These are phyloP conservation scores for Agrotis ipsilon DNA, from an alignment of 2,888 invertebrate genomes.

Conservation along the genomic window DNA sequence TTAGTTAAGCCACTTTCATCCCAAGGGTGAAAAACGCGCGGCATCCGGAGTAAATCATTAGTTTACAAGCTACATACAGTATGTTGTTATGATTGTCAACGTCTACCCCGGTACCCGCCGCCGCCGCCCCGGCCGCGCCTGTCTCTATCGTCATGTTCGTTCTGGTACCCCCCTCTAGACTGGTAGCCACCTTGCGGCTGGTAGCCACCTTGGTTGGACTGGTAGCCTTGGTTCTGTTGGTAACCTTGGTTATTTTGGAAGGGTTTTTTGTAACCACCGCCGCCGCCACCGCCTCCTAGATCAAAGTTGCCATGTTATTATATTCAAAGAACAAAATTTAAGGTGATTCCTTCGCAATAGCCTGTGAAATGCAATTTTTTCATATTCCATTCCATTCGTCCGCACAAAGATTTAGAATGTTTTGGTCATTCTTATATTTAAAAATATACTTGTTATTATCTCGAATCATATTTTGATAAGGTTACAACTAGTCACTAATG, in stretches of 20 bases:
- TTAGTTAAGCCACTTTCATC: too few relatives aligned
- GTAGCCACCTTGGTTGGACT: constrained; percentile 56
- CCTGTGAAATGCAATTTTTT: too few relatives aligned
- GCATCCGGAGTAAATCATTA: neutral
- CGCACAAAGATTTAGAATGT: too few relatives aligned
- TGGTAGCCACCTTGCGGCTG: constrained; percentile 60
- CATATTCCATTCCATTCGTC: too few relatives aligned
- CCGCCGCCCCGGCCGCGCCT: constrained; percentile 73
- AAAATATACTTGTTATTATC: too few relatives aligned
- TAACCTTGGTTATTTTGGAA: constrained; percentile 72
- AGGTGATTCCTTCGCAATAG: too few relatives aligned
- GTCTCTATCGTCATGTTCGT: constrained; percentile 86
- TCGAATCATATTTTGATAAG: too few relatives aligned
- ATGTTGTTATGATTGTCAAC: constrained; percentile 62
- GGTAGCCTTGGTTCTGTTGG: constrained; percentile 68
- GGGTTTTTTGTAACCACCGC: constrained; percentile 56
- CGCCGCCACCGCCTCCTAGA: constrained; percentile 8
- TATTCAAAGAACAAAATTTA: too few relatives aligned
- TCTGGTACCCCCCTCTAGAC: constrained; percentile 77
- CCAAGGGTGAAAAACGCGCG: neutral
- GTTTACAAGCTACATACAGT: constrained; percentile 2
- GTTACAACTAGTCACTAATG: too few relatives aligned
- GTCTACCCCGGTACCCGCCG: constrained; percentile 75
- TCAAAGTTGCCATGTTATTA: neutral
- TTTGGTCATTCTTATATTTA: too few relatives aligned